These are phyloP conservation scores for Artibeus jamaicensis DNA, from an alignment of 2,797 vertebrate species.

Conservation along the genomic window DNA sequence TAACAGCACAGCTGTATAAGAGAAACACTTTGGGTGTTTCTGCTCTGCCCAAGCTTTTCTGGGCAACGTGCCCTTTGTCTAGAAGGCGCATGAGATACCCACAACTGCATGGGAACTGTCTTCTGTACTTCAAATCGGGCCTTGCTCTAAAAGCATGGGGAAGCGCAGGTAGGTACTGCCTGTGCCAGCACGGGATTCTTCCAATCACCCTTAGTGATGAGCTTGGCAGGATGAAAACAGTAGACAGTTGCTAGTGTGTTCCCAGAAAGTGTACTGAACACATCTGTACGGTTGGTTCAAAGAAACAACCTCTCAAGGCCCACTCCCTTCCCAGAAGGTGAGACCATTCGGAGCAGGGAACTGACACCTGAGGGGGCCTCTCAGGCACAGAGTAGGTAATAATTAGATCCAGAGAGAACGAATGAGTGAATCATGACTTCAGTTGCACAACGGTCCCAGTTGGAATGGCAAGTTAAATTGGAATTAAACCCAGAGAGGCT, in stretches of 20 bases:
- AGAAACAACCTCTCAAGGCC: background rate
- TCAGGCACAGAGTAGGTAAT: background rate
- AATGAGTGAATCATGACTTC: conserved; percentile 58
- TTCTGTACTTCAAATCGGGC: background rate
- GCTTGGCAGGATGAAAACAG: background rate
- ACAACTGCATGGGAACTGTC: background rate
- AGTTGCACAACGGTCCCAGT: conserved; percentile 16
- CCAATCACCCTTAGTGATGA: background rate
- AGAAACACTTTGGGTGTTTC: background rate
- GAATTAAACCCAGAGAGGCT: conserved; percentile 71
- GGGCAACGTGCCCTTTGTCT: background rate
- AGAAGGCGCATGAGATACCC: background rate
- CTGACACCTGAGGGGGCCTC: background rate
- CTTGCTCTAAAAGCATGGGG: background rate
- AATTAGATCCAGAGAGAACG: conserved; percentile 62
- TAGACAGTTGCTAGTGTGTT: background rate
- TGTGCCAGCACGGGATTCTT: background rate
- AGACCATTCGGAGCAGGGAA: background rate
- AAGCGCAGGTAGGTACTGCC: background rate
- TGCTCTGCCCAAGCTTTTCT: background rate
- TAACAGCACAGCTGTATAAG: background rate
- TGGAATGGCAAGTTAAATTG: conserved; percentile 66
- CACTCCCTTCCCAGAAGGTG: conserved; percentile 24
- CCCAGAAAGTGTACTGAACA: background rate
- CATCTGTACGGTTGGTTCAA: background rate